Conservation (phyloP, 2,797 vertebrate species). For the Hippoglossus hippoglossus region DNA sequence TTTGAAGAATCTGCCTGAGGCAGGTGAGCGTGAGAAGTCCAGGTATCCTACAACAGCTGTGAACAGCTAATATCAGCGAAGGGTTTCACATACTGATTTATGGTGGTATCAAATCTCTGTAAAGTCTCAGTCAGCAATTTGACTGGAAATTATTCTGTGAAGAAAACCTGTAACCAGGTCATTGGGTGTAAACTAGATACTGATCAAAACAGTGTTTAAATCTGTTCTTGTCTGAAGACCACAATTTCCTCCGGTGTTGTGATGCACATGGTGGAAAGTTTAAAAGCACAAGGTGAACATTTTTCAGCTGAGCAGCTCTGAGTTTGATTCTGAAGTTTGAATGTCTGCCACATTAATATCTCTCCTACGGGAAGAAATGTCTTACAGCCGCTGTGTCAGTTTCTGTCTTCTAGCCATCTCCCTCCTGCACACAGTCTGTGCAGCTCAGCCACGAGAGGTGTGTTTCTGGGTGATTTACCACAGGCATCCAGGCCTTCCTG, state of each 20-base stretch:
- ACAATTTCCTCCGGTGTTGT: conserved; percentile 11
- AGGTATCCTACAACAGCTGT: conserved; percentile 21
- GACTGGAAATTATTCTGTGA: conserved; percentile 27
- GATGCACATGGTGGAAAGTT: conserved; percentile 12
- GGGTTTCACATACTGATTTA: conserved; percentile 48
- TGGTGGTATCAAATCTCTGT: conserved; percentile 39
- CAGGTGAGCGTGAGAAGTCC: conserved; percentile 14
- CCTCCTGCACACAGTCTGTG: conserved; percentile 35
- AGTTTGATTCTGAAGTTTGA: conserved; percentile 18
- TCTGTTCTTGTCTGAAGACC: conserved; percentile 3
- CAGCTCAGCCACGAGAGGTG: conserved; percentile 63
- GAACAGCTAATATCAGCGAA: conserved; percentile 19
- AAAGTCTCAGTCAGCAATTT: conserved; percentile 39
- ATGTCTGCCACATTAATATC: conserved; percentile 25
- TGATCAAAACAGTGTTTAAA: conserved; percentile 20
- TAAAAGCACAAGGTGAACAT: conserved; percentile 2
- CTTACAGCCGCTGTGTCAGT: conserved; percentile 49
- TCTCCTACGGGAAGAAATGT: conserved; percentile 42
- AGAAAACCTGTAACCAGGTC: conserved; percentile 30
- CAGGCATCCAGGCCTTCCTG: conserved; percentile 76
- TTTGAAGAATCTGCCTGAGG: conserved; percentile 40
- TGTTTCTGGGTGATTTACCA: conserved; percentile 80
- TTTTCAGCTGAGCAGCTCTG: conserved; percentile 14
- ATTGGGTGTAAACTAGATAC: conserved; percentile 18
- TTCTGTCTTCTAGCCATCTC: conserved; percentile 56